Percentiles rank a stretch among this genome's conserved stretches.
Conservation (phyloP, 2,113 vertebrate species). For the Nothocercus julius region DNA sequence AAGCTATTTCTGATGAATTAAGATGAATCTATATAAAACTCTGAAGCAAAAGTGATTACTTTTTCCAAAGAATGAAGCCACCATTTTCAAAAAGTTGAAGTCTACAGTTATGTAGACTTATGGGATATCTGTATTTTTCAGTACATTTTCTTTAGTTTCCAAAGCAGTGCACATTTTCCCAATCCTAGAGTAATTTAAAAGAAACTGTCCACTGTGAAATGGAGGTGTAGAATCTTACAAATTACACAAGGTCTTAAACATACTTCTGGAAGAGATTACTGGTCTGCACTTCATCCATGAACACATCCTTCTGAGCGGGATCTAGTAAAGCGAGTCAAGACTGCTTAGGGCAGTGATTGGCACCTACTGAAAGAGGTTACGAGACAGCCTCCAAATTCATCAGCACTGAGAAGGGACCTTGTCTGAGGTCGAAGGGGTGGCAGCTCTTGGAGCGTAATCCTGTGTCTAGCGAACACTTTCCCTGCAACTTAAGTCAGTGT, state of each 20-base stretch:
- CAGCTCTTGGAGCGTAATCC: neutral
- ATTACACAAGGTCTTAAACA: neutral
- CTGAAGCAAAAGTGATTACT: neutral
- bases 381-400: neutral
- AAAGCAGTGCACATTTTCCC: neutral
- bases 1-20: neutral
- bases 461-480: neutral
- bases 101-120: neutral
- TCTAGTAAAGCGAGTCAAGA: neutral
- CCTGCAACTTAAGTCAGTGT: neutral
- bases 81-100: neutral
- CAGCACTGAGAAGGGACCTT: neutral
- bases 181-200: neutral
- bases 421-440: neutral
- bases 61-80: neutral
- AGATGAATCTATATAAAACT: neutral
- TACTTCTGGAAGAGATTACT: neutral
- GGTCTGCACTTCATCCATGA: neutral
- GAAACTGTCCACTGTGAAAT: neutral
- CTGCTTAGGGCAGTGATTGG: neutral
- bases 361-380: neutral
- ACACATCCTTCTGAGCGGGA: neutral
- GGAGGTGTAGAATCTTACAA: neutral
- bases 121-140: neutral
- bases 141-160: neutral